Evolutionary conservation across 2,888 invertebrate species (phyloP), one percentile per base, ranked within the genome.

Genomic region (Caenorhabditis sinica): DNA sequence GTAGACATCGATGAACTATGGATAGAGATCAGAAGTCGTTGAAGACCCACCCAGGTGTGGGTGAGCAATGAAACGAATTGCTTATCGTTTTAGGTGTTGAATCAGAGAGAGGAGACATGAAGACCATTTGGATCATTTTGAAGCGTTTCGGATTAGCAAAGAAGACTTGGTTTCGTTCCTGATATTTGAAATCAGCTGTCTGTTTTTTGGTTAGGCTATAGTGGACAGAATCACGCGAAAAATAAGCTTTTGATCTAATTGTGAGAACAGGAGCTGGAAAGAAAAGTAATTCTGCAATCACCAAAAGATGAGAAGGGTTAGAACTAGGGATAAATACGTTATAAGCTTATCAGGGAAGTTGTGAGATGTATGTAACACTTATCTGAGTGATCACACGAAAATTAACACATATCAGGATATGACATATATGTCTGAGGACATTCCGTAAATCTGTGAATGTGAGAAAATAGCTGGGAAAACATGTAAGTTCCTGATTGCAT

Each of bases 21-120:
- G 2, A 65, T 1, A 43, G 23, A 56, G 74, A 75, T 72, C 72
- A 66, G 65, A 75, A 75, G 74, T 43, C 20, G 60, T 25, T 28
- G 28, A 56, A 56, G 56, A 56, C 28, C 28, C 51, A 17, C 6
- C 17, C 25, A 11, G 25, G 28, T 43, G 43, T 28, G 49, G 25
- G 56, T 43, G 63, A 66, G 65, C 65, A 66, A 49, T 49, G 65
- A 49, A 66, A 66, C 65, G 25, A 45, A 63, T 11, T 23, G 20
- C 6, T 56, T 13, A 15, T 56, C 28, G 23, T n/a, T 25, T 53
- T 20, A 23, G 2, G 49, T 20, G 5, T 49, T 49, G 45, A 49
- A 20, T 49, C 49, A 20, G 20, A 49, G 2, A 20, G 33, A 36
- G 33, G n/a, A n/a, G n/a, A n/a, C 33, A 40, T 11, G 2, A 13